These are phyloP conservation scores for Caenorhabditis wallacei DNA, from an alignment of 2,888 invertebrate genomes.

Conservation along the genomic window DNA sequence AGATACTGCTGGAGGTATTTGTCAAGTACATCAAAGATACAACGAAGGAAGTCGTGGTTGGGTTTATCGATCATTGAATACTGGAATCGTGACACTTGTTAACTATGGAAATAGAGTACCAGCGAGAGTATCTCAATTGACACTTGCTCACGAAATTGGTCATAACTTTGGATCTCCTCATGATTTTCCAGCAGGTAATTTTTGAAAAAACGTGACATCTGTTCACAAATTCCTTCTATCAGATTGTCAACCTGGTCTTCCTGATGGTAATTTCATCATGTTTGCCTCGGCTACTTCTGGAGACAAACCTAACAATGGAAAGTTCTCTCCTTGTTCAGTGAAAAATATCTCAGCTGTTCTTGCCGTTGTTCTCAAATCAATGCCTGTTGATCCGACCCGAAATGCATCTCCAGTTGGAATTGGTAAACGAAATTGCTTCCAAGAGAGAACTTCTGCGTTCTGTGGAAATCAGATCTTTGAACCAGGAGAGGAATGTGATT, in stretches of 20 bases:
- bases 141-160: constrained; percentile 98
- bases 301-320: constrained; percentile 97
- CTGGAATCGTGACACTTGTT: constrained; percentile 98
- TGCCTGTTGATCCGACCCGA: constrained; percentile 79
- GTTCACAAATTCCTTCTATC: background rate
- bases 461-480: constrained; percentile 99
- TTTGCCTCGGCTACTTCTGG: constrained; percentile 97
- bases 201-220: background rate
- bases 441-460: constrained; percentile 95
- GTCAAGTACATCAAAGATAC: constrained; percentile 96
- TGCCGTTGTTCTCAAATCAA: constrained; percentile 77
- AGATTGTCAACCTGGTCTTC: constrained; percentile 92
- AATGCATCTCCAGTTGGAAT: constrained; percentile 83
- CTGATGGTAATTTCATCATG: constrained; percentile 98
- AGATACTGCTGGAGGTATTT: constrained; percentile 98
- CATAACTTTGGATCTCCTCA: constrained; percentile 97
- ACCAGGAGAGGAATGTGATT: constrained; percentile 98
- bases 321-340: constrained; percentile 86
- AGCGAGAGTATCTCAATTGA: constrained; percentile 96
- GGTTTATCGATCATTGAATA: constrained; percentile 95
- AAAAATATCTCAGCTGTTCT: constrained; percentile 80
- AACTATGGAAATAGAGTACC: constrained; percentile 97
- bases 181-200: constrained; percentile 78
- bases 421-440: constrained; percentile 95
- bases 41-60: constrained; percentile 94